These are phyloP conservation scores for Eupithecia tripunctaria DNA, from an alignment of 2,888 invertebrate species.

Conservation along the genomic window DNA sequence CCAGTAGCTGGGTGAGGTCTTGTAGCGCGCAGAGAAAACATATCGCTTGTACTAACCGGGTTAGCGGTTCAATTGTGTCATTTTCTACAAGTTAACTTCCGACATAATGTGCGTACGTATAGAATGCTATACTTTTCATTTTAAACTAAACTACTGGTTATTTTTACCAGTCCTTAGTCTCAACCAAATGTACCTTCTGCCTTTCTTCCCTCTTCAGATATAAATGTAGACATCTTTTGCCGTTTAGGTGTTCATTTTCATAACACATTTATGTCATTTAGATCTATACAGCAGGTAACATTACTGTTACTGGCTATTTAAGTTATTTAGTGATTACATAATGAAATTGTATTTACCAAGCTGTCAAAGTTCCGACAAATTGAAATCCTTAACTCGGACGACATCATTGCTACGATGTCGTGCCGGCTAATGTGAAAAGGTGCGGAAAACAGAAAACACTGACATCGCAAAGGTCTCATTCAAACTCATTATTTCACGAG, in stretches of 20 bases:
- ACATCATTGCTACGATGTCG: background rate
- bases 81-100: background rate
- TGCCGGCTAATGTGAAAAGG: conserved; percentile 5
- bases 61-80: background rate
- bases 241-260: background rate
- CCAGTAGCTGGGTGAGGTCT: background rate
- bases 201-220: background rate
- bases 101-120: background rate
- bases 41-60: background rate
- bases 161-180: background rate
- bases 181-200: background rate
- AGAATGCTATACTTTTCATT: background rate
- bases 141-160: background rate
- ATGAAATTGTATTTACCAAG: background rate
- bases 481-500: conserved; percentile 42
- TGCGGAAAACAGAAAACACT: conserved; percentile 24
- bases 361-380: background rate
- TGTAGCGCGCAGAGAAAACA: background rate
- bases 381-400: background rate
- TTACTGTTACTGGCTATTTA: background rate
- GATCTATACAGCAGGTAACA: background rate
- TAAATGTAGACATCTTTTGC: background rate
- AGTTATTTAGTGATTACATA: too few species aligned
- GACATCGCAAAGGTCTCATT: conserved; percentile 28
- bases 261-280: background rate